Conservation (phyloP, 2,888 invertebrate genomes). For the Chrysina gloriosa region DNA sequence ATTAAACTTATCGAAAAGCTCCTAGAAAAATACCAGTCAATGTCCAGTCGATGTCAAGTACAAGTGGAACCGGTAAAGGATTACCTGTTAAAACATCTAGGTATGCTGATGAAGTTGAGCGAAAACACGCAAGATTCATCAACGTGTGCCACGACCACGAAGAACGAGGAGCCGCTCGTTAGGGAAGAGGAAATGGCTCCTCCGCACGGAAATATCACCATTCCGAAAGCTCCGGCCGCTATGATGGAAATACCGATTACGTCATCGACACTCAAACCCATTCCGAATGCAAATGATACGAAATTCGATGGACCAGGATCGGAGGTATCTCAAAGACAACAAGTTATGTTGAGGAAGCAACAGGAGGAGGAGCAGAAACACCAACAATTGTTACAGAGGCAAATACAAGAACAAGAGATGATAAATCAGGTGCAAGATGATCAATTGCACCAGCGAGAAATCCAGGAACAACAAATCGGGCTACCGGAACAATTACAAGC, state of each 20-base stretch:
- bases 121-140: slow-evolving; percentile 23
- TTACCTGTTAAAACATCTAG: slow-evolving; percentile 59
- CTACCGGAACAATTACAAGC: too few relatives aligned
- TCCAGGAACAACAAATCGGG: neutral
- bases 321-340: slow-evolving; percentile 28
- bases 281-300: neutral
- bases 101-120: slow-evolving; percentile 50
- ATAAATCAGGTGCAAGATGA: neutral
- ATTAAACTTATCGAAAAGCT: slow-evolving; percentile 54
- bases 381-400: neutral
- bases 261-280: too few relatives aligned
- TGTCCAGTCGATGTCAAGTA: slow-evolving; percentile 57
- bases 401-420: slow-evolving; percentile 14
- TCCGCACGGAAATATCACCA: slow-evolving; percentile 1
- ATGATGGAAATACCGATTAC: too few relatives aligned
- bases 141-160: slow-evolving; percentile 25
- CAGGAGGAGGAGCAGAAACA: slow-evolving; percentile 9
- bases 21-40: slow-evolving; percentile 56
- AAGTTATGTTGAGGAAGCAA: slow-evolving; percentile 19
- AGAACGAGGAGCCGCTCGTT: slow-evolving; percentile 18
- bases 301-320: slow-evolving; percentile 8
- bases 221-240: neutral
- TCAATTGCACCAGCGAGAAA: neutral
- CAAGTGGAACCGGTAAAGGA: slow-evolving; percentile 59
- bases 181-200: slow-evolving; percentile 34